Conservation (phyloP, 2,797 vertebrate genomes). For the Nannoperca australis region DNA sequence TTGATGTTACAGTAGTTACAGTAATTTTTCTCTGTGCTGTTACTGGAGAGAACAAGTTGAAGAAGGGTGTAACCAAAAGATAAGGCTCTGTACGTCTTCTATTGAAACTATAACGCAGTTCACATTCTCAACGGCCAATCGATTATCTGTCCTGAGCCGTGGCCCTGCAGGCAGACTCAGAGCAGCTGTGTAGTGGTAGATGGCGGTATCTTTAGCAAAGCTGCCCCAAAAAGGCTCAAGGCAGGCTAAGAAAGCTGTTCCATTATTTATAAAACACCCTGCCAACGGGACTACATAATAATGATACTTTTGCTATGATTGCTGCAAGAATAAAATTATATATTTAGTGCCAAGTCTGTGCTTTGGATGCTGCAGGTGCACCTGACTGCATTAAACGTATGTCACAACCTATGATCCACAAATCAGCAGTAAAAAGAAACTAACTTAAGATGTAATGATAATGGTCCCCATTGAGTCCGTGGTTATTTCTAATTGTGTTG, state of each 20-base stretch:
- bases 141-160: conserved; percentile 58
- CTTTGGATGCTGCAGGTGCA: neutral
- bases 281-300: neutral
- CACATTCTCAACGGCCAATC: conserved; percentile 58
- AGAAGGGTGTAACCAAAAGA: conserved; percentile 78
- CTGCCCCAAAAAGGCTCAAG: neutral
- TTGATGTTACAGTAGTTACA: neutral
- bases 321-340: neutral
- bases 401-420: neutral
- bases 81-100: conserved; percentile 59
- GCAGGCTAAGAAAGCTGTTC: conserved; percentile 1
- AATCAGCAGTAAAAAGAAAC: neutral
- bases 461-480: neutral
- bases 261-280: neutral
- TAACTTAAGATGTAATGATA: neutral
- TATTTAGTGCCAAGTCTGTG: neutral
- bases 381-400: neutral
- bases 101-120: conserved; percentile 44
- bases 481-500: neutral
- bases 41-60: conserved; percentile 23
- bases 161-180: conserved; percentile 14
- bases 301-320: neutral
- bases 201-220: conserved; percentile 32
- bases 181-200: conserved; percentile 7
- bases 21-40: neutral